These are phyloP conservation scores for Alentia gelatinosa DNA, from an alignment of 2,888 invertebrate genomes.

Conservation along the genomic window DNA sequence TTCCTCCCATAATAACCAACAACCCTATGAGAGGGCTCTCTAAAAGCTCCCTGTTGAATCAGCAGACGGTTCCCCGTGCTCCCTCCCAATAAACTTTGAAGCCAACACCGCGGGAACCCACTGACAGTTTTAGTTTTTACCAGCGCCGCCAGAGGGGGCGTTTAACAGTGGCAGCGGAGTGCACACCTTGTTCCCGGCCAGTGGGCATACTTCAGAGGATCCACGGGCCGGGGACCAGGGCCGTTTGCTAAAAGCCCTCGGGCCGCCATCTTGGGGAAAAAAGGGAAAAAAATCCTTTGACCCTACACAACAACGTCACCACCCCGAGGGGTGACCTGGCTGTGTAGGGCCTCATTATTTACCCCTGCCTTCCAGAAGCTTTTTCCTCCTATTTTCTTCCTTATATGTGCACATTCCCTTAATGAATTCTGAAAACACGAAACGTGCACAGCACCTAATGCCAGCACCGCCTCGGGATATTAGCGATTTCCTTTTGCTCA, in stretches of 20 bases:
- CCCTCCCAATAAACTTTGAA: not conserved
- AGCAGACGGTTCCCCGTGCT: too few species aligned
- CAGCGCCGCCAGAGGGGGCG: not conserved
- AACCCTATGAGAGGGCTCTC: not conserved
- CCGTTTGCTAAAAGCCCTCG: not conserved
- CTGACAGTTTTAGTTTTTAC: not conserved
- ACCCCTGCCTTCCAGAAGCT: not conserved
- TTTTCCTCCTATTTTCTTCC: not conserved
- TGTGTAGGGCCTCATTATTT: not conserved
- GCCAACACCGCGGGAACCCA: not conserved
- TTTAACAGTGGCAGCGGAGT: not conserved
- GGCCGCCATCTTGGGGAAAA: not conserved
- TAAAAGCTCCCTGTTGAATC: not conserved
- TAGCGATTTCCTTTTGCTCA: constrained; percentile 51
- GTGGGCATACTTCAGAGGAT: not conserved
- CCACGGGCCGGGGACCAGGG: not conserved
- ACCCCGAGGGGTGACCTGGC: constrained; percentile 1
- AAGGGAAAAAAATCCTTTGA: not conserved
- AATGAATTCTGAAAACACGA: constrained; percentile 16
- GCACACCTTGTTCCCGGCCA: not conserved
- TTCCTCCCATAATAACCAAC: not conserved
- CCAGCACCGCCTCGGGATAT: not conserved
- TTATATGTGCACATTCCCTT: not conserved
- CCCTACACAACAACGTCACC: not conserved
- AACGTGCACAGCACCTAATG: not conserved